Conservation (phyloP, 2,797 vertebrate species). For the Diglossa cyanea region DNA sequence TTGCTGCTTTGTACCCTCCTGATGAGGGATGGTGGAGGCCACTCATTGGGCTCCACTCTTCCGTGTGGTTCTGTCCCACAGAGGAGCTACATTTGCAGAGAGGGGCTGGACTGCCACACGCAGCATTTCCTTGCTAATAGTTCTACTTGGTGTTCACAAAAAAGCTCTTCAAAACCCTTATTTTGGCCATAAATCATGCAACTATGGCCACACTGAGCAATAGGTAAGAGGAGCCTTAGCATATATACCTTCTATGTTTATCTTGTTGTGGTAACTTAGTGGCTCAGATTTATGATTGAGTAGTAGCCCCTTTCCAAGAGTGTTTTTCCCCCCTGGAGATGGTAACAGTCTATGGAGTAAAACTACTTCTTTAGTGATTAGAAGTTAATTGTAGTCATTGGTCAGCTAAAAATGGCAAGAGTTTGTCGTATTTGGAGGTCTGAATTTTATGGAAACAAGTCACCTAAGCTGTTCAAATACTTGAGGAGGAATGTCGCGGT, state of each 20-base stretch:
- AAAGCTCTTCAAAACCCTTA: neutral
- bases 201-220: neutral
- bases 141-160: neutral
- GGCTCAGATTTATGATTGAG: neutral
- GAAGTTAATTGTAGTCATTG: neutral
- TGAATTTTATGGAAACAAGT: neutral
- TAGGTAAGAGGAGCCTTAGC: neutral
- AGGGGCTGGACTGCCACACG: neutral
- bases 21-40: neutral
- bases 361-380: neutral
- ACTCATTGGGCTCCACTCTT: neutral
- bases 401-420: neutral
- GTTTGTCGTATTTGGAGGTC: neutral
- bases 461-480: neutral
- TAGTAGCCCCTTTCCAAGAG: neutral
- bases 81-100: neutral
- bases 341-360: neutral
- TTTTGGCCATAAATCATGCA: neutral
- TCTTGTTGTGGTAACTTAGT: neutral
- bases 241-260: rapidly evolving
- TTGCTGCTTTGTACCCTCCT: neutral
- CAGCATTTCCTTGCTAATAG: neutral
- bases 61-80: neutral
- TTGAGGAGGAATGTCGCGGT: neutral
- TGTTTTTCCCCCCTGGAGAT: neutral